Percentiles rank a stretch among this genome's conserved stretches.
Evolutionary conservation across 2,797 vertebrate species (phyloP).

Genomic region (Tauraco hartlaubi): DNA sequence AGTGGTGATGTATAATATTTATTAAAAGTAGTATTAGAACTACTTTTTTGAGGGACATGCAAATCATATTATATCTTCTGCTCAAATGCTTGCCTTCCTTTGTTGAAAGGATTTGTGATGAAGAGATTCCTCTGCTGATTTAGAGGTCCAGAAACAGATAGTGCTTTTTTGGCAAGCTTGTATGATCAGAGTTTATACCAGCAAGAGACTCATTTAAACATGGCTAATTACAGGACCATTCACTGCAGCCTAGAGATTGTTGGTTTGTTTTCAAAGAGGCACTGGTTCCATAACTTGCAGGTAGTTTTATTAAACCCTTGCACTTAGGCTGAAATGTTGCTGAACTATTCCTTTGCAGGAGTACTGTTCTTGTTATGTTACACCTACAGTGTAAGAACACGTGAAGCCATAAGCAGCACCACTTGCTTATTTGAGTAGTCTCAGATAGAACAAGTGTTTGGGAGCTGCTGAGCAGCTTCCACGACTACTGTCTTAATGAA

Average conservation of each 20-base stretch:
- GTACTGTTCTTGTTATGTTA: background rate
- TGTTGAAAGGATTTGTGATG: background rate
- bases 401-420: background rate
- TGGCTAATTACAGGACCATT: background rate
- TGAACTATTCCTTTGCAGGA: background rate
- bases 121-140: background rate
- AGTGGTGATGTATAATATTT: background rate
- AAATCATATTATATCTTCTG: background rate
- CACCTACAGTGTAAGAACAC: background rate
- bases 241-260: background rate
- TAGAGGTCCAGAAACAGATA: background rate
- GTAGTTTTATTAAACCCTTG: background rate
- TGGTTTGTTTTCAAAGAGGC: background rate
- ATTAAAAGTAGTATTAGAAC: background rate
- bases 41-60: background rate
- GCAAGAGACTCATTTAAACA: background rate
- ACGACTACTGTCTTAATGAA: background rate
- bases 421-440: background rate
- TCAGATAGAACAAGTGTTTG: background rate
- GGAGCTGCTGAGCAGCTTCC: background rate
- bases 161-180: background rate
- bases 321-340: background rate
- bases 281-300: background rate
- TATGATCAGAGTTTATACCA: background rate
- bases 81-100: background rate